phyloP scores from a whole-genome alignment of 64 coral and sea anemone species.

The Stylophora pistillata region DNA sequence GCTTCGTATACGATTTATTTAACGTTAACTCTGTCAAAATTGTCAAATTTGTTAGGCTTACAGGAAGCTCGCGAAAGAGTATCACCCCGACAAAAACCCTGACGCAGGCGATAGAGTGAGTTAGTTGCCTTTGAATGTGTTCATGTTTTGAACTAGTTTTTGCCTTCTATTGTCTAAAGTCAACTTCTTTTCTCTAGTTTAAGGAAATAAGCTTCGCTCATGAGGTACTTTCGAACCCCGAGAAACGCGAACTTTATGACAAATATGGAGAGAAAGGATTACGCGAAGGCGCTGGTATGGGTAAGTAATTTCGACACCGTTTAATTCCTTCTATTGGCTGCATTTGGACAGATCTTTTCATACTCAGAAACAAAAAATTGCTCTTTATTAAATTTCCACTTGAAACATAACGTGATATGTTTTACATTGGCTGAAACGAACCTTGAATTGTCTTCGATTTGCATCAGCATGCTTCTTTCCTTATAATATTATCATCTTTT shows the following conservation, averaged over 20 bases:
- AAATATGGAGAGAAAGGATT: slow-evolving; percentile 97
- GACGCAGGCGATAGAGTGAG: slow-evolving; percentile 92
- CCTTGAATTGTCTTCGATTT: not conserved
- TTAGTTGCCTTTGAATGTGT: slow-evolving; percentile 15
- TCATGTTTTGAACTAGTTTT: not conserved
- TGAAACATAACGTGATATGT: slow-evolving; percentile 17
- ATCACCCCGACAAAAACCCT: slow-evolving; percentile 96
- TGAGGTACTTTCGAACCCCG: slow-evolving; percentile 92
- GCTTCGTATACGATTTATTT: not conserved
- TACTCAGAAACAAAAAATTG: not conserved
- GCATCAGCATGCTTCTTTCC: not conserved
- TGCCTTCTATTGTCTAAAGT: not conserved
- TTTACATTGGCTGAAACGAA: not conserved
- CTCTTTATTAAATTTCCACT: slow-evolving; percentile 31
- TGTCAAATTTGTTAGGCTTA: slow-evolving; percentile 66
- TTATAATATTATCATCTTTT: not conserved
- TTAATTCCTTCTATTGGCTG: not conserved
- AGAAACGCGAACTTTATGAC: slow-evolving; percentile 95
- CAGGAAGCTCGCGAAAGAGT: slow-evolving; percentile 98
- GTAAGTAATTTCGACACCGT: slow-evolving; percentile 33
- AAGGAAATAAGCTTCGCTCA: slow-evolving; percentile 99
- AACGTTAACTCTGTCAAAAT: not conserved
- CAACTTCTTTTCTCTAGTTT: slow-evolving; percentile 58
- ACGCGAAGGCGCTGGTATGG: slow-evolving; percentile 83
- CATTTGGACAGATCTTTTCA: not conserved